phyloP scores from a whole-genome alignment of 2,888 invertebrate species.

The Kuschelorhynchus macadamiae region DNA sequence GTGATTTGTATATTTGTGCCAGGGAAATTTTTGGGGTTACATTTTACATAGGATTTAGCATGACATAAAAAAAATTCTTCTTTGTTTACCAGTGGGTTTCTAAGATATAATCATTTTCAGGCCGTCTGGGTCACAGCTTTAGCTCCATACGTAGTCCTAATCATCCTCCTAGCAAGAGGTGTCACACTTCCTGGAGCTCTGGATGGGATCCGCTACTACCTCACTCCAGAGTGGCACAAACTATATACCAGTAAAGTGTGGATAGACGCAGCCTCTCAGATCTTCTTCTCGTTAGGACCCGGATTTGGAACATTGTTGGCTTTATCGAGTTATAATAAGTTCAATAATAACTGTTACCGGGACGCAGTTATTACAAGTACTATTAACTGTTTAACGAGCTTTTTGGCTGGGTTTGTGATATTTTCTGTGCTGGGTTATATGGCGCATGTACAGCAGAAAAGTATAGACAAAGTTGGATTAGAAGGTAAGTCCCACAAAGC shows the following conservation, averaged over 20 bases:
- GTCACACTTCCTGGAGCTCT: slow-evolving; percentile 88
- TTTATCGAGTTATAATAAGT: slow-evolving; percentile 93
- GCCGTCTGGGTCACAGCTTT: slow-evolving; percentile 96
- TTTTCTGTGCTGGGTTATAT: slow-evolving; percentile 96
- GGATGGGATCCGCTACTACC: slow-evolving; percentile 89
- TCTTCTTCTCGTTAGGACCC: slow-evolving; percentile 94
- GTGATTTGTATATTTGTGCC: too few species aligned
- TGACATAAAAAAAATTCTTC: too few species aligned
- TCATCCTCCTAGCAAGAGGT: slow-evolving; percentile 87
- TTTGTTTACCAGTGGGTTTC: too few species aligned
- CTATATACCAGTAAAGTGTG: slow-evolving; percentile 82
- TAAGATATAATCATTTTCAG: slow-evolving; percentile 67
- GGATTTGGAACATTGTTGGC: slow-evolving; percentile 93
- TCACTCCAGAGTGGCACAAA: slow-evolving; percentile 92
- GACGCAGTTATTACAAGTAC: slow-evolving; percentile 92
- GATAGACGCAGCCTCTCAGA: slow-evolving; percentile 95
- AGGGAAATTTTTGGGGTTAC: too few species aligned
- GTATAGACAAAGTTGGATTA: slow-evolving; percentile 87
- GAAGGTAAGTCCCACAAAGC: slow-evolving; percentile 69
- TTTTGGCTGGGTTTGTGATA: slow-evolving; percentile 94
- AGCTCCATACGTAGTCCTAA: slow-evolving; percentile 91
- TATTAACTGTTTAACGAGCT: slow-evolving; percentile 93
- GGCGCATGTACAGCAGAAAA: slow-evolving; percentile 90
- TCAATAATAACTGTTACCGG: slow-evolving; percentile 91
- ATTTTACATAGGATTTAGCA: too few species aligned